phyloP scores from a whole-genome alignment of 2,797 vertebrate genomes.

The Lemur catta region DNA sequence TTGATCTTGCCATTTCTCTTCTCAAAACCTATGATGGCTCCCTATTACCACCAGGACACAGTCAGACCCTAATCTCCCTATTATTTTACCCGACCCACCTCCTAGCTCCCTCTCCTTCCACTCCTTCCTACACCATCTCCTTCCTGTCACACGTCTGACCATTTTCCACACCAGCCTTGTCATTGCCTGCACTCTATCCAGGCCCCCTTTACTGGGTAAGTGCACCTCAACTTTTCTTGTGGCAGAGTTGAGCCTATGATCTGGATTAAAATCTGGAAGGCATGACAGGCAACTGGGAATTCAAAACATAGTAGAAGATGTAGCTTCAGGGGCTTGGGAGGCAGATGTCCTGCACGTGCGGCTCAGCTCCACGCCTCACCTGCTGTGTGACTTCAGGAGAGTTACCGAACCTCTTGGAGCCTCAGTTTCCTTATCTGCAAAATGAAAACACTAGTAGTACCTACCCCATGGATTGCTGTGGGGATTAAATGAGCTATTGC shows the following conservation, averaged over 20 bases:
- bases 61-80: background rate
- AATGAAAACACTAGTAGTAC: background rate
- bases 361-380: too few species aligned
- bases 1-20: background rate
- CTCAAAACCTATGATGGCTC: background rate
- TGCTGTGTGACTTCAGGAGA: background rate
- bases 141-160: background rate
- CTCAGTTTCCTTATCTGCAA: background rate
- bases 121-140: fast-evolving
- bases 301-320: background rate
- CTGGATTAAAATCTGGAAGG: background rate
- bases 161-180: background rate
- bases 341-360: background rate
- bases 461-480: background rate
- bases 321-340: background rate
- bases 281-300: background rate
- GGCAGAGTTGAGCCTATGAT: background rate
- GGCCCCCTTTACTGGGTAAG: background rate
- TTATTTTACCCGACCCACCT: background rate
- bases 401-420: background rate
- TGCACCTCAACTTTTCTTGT: background rate
- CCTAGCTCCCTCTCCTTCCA: background rate
- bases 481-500: background rate
- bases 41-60: background rate
- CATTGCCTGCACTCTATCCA: background rate